phyloP scores from a whole-genome alignment of 2,888 invertebrate genomes.

The Pemphredon lugubris region DNA sequence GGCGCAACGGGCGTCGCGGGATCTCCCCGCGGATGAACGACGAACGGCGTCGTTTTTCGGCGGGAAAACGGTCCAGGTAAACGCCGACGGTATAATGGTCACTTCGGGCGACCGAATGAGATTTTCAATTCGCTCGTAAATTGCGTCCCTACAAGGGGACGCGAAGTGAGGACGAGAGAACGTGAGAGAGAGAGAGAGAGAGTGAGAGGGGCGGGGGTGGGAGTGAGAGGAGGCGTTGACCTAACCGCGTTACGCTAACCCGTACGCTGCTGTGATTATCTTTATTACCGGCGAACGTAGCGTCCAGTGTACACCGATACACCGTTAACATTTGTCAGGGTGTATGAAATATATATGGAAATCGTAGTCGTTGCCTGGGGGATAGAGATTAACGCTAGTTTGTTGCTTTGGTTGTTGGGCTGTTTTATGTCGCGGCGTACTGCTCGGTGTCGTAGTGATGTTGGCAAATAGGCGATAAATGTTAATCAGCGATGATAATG shows the following conservation, averaged over 20 bases:
- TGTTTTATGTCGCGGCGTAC: too few relatives aligned
- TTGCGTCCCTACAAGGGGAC: conserved; percentile 43
- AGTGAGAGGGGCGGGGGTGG: background rate
- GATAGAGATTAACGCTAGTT: conserved; percentile 42
- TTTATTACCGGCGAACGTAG: conserved; percentile 8
- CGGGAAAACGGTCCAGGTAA: conserved; percentile 53
- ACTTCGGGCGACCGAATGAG: conserved; percentile 59
- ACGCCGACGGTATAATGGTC: conserved; percentile 21
- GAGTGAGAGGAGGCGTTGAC: background rate
- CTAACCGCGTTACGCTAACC: conserved; percentile 21
- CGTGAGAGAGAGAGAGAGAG: background rate
- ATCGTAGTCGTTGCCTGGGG: conserved; percentile 13
- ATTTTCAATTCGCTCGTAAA: conserved; percentile 71
- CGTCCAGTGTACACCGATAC: conserved; percentile 30
- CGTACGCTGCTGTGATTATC: conserved; percentile 6
- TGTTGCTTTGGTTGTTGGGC: background rate
- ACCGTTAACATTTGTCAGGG: conserved; percentile 52
- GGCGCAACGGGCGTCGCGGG: too few relatives aligned
- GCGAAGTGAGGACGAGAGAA: background rate
- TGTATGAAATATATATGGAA: conserved; percentile 49
- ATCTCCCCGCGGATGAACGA: conserved; percentile 35
- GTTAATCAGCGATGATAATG: too few relatives aligned
- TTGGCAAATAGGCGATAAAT: too few relatives aligned
- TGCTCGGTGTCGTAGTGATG: too few relatives aligned
- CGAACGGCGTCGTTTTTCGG: conserved; percentile 67